Evolutionary conservation across 2,113 vertebrate species (phyloP).

Genomic region (Channa argus): DNA sequence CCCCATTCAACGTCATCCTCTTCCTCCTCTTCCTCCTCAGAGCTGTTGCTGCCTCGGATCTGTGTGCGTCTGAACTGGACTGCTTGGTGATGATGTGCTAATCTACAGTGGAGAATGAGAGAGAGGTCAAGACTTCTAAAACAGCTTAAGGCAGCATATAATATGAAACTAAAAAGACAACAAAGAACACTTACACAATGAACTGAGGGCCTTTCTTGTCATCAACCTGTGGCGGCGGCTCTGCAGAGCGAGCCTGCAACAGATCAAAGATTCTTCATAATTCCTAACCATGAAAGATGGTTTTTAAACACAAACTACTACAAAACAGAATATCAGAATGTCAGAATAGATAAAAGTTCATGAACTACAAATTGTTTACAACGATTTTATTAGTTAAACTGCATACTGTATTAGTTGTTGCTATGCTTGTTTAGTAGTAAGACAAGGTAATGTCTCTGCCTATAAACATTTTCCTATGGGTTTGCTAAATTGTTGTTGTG

Average conservation of each 20-base stretch:
- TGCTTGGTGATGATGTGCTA: conserved; percentile 87
- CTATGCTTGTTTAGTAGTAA: too few relatives aligned
- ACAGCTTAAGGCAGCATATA: background rate
- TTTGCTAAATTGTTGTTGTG: too few relatives aligned
- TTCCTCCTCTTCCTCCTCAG: conserved; percentile 77
- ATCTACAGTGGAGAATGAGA: conserved; percentile 67
- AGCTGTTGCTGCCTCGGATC: conserved; percentile 87
- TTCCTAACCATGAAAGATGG: too few relatives aligned
- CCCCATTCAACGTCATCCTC: conserved; percentile 90
- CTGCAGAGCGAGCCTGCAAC: conserved; percentile 19
- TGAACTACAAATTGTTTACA: too few relatives aligned
- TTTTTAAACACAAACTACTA: too few relatives aligned
- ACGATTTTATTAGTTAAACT: too few relatives aligned
- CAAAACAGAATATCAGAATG: too few relatives aligned
- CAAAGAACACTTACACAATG: conserved; percentile 78
- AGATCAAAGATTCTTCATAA: too few relatives aligned
- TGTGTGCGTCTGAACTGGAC: conserved; percentile 88
- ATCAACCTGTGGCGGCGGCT: conserved; percentile 58
- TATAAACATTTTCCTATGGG: too few relatives aligned
- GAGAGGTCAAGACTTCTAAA: background rate
- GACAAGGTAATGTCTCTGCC: too few relatives aligned
- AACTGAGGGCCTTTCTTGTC: conserved; percentile 71
- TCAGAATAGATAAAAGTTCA: too few relatives aligned
- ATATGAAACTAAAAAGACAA: background rate
- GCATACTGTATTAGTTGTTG: too few relatives aligned